These are phyloP conservation scores for Helogale parvula DNA, from an alignment of 2,113 vertebrate genomes.

Conservation along the genomic window DNA sequence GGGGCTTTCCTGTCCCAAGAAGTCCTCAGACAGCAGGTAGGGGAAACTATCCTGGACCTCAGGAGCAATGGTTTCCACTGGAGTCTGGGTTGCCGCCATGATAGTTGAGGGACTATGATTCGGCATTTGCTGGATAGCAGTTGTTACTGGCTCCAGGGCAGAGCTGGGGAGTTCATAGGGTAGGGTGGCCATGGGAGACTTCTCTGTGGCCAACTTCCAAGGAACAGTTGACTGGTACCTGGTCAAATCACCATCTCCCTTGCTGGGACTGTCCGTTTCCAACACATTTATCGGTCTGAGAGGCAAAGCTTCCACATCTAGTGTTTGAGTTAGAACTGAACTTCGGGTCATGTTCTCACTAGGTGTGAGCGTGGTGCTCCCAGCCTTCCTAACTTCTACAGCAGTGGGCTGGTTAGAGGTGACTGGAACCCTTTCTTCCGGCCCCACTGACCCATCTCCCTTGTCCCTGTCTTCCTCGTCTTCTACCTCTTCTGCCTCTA, in stretches of 20 bases:
- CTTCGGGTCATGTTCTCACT: conserved; percentile 74
- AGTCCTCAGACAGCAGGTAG: conserved; percentile 74
- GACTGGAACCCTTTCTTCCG: conserved; percentile 69
- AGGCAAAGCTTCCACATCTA: conserved; percentile 27
- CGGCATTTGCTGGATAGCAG: conserved; percentile 53
- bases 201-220: conserved; percentile 68
- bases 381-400: conserved; percentile 74
- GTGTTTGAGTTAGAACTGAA: conserved; percentile 55
- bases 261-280: conserved; percentile 74
- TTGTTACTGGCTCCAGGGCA: conserved; percentile 77
- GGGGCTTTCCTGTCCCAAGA: conserved; percentile 83
- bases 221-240: conserved; percentile 64
- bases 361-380: conserved; percentile 48
- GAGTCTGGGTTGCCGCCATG: conserved; percentile 22
- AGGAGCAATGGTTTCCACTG: conserved; percentile 62
- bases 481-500: background rate
- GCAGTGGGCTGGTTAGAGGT: conserved; percentile 84
- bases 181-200: conserved; percentile 48
- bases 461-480: conserved; percentile 74
- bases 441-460: conserved; percentile 83
- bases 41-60: conserved; percentile 75
- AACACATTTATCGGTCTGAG: conserved; percentile 72
- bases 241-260: conserved; percentile 1
- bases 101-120: conserved; percentile 64
- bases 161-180: conserved; percentile 73